A percentile compares a stretch with the other conserved stretches of the same genome.
Conservation (phyloP, 2,888 invertebrate genomes). For the Eremobia ochroleuca region DNA sequence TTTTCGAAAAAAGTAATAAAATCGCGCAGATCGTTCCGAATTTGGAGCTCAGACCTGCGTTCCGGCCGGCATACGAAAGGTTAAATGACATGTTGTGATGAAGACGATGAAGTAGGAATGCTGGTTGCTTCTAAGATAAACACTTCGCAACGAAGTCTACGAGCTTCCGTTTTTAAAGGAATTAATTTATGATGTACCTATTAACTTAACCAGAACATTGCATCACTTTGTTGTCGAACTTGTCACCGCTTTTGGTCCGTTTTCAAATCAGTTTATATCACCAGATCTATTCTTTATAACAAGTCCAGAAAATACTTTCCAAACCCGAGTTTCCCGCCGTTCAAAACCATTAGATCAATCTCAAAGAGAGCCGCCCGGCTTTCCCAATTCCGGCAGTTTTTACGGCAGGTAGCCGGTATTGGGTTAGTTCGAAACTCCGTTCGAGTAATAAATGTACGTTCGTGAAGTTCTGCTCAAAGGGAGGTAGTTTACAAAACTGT, state of each 20-base stretch:
- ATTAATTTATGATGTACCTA: neutral
- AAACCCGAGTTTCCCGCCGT: constrained; percentile 1
- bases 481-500: constrained; percentile 46
- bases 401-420: constrained; percentile 49
- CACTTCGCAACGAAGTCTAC: neutral
- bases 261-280: neutral
- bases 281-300: neutral
- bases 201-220: neutral
- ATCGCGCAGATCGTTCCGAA: too few relatives aligned
- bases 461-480: constrained; percentile 50
- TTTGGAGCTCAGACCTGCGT: too few relatives aligned
- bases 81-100: neutral
- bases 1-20: too few relatives aligned
- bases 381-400: constrained; percentile 45
- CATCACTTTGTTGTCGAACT: neutral
- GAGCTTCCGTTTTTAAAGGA: neutral
- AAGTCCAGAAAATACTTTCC: constrained; percentile 16
- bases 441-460: constrained; percentile 45
- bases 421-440: constrained; percentile 45
- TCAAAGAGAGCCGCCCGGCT: constrained; percentile 50
- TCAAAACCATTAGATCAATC: constrained; percentile 48
- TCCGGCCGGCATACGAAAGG: too few relatives aligned
- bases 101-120: too few relatives aligned
- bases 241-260: neutral
- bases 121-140: neutral